Base-by-base conservation (phyloP, 2,113 vertebrate genomes). In the Gila orcuttii region DNA sequence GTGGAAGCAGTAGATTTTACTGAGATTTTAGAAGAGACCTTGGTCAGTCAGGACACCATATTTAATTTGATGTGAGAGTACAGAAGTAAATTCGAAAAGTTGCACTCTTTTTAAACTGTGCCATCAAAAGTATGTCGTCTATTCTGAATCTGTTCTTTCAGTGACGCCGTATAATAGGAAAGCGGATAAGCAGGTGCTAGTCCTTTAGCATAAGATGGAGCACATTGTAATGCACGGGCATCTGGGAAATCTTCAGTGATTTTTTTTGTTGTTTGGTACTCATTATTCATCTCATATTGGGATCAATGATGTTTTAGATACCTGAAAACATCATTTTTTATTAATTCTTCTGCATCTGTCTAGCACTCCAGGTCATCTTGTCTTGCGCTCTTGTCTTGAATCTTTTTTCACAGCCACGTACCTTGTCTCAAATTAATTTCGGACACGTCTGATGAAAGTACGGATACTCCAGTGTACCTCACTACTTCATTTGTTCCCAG, bases 391-490 rank as follows among this genome's bases (percentile, higher is more conserved):
- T 64, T 31, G 13, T 45, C 13, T 64, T 39, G 59, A 62, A 66
- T 80, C 59, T 80, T 80, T n/a, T 80, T 47, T 80, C 79, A 55
- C 62, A 23, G 79, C 60, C 60, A 66, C 13, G n/a, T 19, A 28
- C 0, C 11, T 64, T 11, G 31, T 31, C 6, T 79, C 28, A 31
- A 21, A 71, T 82, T 62, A 17, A 50, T 17, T 57, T 25, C 11
- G 50, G 12, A 75, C 17, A 45, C 13, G 31, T 47, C 71, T n/a
- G 52, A 71, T 71, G 36, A 69, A 3, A 73, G 25, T 42, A 78
- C 52, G 8, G 59, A 62, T 66, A 50, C 7, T n/a, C 76, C 28
- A 17, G 55, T 33, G 13, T 25, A 31, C 60, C 76, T 83, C 55
- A 57, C 50, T 47, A 8, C 75, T 71, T 21, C 21, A 52, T 36